phyloP scores from a whole-genome alignment of 2,113 vertebrate genomes.

The Macaca mulatta region DNA sequence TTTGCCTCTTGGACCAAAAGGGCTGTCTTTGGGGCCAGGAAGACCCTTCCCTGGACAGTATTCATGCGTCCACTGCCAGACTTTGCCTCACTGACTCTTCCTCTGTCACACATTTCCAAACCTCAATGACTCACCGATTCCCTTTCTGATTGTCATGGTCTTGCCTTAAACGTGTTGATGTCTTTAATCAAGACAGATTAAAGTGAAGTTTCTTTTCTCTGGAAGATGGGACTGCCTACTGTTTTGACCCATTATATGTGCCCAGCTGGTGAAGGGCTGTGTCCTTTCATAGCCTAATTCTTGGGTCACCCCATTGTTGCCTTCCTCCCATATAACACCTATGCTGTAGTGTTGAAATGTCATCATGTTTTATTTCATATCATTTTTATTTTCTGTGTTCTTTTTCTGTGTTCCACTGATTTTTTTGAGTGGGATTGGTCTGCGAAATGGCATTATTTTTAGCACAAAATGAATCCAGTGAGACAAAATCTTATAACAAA shows the following conservation, averaged over 20 bases:
- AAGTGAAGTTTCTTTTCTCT: not conserved
- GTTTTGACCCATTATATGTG: not conserved
- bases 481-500: conserved; percentile 42
- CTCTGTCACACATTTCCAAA: not conserved
- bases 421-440: conserved; percentile 60
- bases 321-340: not conserved
- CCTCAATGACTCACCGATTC: not conserved
- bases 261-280: not conserved
- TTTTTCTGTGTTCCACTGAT: conserved; percentile 23
- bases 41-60: not conserved
- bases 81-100: not conserved
- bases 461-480: conserved; percentile 54
- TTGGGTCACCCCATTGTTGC: not conserved
- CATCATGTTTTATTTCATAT: conserved; percentile 45
- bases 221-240: not conserved
- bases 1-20: not conserved
- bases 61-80: not conserved
- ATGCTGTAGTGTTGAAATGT: conserved; percentile 27
- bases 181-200: not conserved
- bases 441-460: conserved; percentile 63
- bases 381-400: conserved; percentile 63
- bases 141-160: not conserved
- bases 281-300: not conserved
- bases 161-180: not conserved
- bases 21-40: not conserved